Percentiles rank a stretch among this genome's conserved stretches.
Conservation (phyloP, 2,888 invertebrate genomes). For the Dasypolia templi region DNA sequence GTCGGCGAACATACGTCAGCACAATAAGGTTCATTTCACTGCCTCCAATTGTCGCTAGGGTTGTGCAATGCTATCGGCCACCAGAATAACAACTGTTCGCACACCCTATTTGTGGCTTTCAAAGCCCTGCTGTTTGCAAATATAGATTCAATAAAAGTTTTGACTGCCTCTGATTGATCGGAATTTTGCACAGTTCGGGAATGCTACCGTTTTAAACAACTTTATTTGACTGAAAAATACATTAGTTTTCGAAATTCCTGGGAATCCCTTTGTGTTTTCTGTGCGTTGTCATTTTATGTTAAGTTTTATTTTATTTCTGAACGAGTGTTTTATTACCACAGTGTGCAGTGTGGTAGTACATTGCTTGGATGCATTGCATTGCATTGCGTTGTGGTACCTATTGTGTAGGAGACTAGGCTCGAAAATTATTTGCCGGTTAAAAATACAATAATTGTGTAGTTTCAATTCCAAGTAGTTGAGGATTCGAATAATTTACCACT, state of each 20-base stretch:
- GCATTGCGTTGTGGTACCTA: too few relatives aligned
- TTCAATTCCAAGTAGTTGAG: not conserved
- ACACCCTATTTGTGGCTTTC: constrained; percentile 81
- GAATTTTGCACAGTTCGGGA: constrained; percentile 35
- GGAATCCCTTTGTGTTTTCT: constrained; percentile 30
- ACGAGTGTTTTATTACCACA: constrained; percentile 6
- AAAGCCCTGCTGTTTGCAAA: constrained; percentile 74
- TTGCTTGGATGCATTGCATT: constrained; percentile 7
- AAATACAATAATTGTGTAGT: not conserved
- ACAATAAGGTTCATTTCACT: constrained; percentile 69
- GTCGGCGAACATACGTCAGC: constrained; percentile 57
- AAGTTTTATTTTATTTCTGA: constrained; percentile 27
- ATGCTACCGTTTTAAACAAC: constrained; percentile 26
- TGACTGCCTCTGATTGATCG: constrained; percentile 67
- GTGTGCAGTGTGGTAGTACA: too few relatives aligned
- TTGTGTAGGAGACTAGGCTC: not conserved
- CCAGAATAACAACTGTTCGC: constrained; percentile 79
- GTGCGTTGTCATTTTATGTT: constrained; percentile 21
- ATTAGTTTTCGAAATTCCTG: constrained; percentile 14
- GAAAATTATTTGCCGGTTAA: not conserved
- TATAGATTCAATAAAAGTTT: constrained; percentile 74
- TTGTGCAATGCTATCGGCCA: constrained; percentile 70
- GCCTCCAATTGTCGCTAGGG: constrained; percentile 60
- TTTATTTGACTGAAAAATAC: constrained; percentile 31
- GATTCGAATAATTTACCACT: not conserved